These are phyloP conservation scores for Drosophila pegasa DNA, from an alignment of 2,888 invertebrate species.

Conservation along the genomic window DNA sequence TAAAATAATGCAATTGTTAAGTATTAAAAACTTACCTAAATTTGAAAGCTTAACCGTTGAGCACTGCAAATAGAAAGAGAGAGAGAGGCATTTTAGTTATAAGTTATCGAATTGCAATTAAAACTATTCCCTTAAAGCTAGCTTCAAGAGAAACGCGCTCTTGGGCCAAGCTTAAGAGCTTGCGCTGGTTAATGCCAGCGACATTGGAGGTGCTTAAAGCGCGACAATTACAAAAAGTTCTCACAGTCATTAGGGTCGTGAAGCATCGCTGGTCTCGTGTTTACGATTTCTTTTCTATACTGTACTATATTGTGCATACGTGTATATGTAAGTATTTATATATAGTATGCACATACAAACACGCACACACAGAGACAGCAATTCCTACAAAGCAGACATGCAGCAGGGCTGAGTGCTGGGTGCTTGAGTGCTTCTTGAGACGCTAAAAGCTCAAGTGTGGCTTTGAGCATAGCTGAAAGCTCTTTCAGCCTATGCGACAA, in stretches of 20 bases:
- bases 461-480: conserved; percentile 41
- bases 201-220: conserved; percentile 33
- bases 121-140: background rate
- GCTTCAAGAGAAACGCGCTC: conserved; percentile 3
- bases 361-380: conserved; percentile 9
- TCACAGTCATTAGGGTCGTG: conserved; percentile 78
- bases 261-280: conserved; percentile 58
- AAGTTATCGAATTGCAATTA: conserved; percentile 27
- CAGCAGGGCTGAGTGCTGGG: conserved; percentile 27
- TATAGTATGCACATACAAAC: conserved; percentile 1
- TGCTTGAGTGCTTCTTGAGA: conserved; percentile 62
- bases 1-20: background rate
- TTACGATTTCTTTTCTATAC: conserved; percentile 59
- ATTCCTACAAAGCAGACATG: conserved; percentile 32
- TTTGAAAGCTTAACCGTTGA: conserved; percentile 11
- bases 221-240: conserved; percentile 63
- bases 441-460: conserved; percentile 60
- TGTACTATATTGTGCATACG: background rate
- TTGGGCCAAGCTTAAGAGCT: conserved; percentile 47
- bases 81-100: conserved; percentile 6
- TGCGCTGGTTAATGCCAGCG: conserved; percentile 42
- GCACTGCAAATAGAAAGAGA: conserved; percentile 25
- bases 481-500: conserved; percentile 3
- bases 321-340: background rate
- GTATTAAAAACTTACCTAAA: conserved; percentile 38